Percentiles rank a stretch among this genome's conserved stretches.
Evolutionary conservation across 2,113 vertebrate species (phyloP).

Genomic region (Salvator merianae): DNA sequence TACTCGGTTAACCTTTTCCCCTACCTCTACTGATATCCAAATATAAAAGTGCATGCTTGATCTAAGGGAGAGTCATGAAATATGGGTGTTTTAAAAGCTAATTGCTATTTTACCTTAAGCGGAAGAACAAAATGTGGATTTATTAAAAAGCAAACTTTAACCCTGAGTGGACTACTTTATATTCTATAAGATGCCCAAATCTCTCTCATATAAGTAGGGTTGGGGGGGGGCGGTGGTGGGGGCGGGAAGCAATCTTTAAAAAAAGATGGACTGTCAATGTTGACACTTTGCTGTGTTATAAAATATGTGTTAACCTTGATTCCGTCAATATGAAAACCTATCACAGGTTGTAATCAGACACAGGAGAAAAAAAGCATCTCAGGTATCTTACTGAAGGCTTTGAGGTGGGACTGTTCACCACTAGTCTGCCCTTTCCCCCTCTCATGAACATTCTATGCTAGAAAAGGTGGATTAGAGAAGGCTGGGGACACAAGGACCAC

Average conservation of each 20-base stretch:
- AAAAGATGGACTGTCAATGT: background rate
- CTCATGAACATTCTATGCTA: no score
- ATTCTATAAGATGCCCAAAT: background rate
- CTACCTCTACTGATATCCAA: background rate
- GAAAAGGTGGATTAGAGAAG: no score
- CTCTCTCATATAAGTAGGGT: background rate
- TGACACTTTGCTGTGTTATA: background rate
- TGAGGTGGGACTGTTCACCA: no score
- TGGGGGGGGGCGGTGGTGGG: slow-evolving; percentile 9
- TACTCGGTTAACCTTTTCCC: slow-evolving; percentile 14
- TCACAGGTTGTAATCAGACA: no score
- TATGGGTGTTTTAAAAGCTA: background rate
- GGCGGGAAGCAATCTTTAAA: slow-evolving; percentile 1
- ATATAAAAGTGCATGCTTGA: background rate
- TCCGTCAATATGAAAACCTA: background rate
- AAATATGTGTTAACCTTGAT: slow-evolving; percentile 9
- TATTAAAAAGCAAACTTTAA: background rate
- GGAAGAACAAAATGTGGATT: background rate
- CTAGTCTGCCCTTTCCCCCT: no score
- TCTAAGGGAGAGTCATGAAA: background rate
- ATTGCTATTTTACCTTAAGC: background rate
- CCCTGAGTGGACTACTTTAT: background rate
- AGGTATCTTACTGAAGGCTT: no score
- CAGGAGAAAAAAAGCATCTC: no score
- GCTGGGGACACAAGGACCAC: no score